Conservation (phyloP, 2,797 vertebrate genomes). For the Tympanoctomys barrerae region DNA sequence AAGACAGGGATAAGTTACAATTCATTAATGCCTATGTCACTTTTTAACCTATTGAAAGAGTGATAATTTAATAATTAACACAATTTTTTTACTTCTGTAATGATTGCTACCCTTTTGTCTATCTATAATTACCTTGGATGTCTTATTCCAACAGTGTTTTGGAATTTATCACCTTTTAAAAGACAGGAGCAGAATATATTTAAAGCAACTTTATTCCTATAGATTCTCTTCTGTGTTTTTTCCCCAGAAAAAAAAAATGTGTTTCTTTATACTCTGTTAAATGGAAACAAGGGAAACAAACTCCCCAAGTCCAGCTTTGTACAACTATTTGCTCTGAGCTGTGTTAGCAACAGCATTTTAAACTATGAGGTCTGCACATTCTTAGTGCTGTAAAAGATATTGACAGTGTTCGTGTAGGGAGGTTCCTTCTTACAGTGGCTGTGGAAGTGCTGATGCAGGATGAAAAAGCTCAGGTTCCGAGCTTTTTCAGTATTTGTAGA, state of each 20-base stretch:
- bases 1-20: neutral
- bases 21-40: neutral
- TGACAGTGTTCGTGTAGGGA: neutral
- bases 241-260: neutral
- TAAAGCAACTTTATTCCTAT: neutral
- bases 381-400: neutral
- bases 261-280: neutral
- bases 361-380: neutral
- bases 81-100: neutral
- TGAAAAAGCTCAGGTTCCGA: too few relatives aligned
- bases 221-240: slow-evolving; percentile 3
- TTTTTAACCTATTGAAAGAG: slow-evolving; percentile 16
- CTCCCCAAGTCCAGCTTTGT: neutral
- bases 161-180: neutral
- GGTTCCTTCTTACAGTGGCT: neutral
- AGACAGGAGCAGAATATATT: neutral
- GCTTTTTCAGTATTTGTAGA: neutral
- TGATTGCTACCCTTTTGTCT: neutral
- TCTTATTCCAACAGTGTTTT: neutral
- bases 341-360: neutral
- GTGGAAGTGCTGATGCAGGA: neutral
- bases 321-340: neutral
- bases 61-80: neutral
- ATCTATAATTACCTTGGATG: neutral
- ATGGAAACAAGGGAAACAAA: neutral